Evolutionary conservation across 35 echinoderm and acorn worm genomes (phyloP).

Genomic region (Apostichopus parvimensis): DNA sequence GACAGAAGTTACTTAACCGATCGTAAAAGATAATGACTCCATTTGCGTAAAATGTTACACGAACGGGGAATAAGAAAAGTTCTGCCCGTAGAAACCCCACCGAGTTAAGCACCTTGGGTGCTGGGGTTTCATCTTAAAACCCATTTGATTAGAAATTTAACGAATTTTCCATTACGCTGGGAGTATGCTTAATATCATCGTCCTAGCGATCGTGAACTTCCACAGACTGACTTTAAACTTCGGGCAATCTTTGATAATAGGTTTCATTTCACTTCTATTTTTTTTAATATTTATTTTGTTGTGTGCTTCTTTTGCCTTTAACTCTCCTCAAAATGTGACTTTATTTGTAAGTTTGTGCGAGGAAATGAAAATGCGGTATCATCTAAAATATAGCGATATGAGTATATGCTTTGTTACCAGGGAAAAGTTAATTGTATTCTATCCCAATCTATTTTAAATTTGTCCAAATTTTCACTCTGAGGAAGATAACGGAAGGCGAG

Average conservation of each 20-base stretch:
- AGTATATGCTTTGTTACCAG: slow-evolving; percentile 45
- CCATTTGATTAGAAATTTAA: slow-evolving; percentile 40
- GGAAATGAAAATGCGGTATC: slow-evolving; percentile 44
- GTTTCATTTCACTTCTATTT: slow-evolving; percentile 36
- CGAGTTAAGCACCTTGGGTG: slow-evolving; percentile 14
- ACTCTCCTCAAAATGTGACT: background rate
- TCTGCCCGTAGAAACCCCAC: slow-evolving; percentile 12
- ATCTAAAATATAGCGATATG: slow-evolving; percentile 41
- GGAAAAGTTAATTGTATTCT: slow-evolving; percentile 39
- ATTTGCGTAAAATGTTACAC: slow-evolving; percentile 45
- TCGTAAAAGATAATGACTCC: slow-evolving; percentile 40
- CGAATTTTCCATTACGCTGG: slow-evolving; percentile 44
- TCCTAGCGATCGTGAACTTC: slow-evolving; percentile 51
- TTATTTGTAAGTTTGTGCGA: slow-evolving; percentile 42
- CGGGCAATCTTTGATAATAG: slow-evolving; percentile 40
- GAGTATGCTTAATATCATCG: slow-evolving; percentile 34
- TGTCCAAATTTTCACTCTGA: slow-evolving; percentile 51
- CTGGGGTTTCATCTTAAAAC: background rate
- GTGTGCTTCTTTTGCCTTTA: background rate
- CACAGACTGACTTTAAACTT: slow-evolving; percentile 14
- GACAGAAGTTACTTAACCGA: slow-evolving; percentile 39
- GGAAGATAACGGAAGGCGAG: slow-evolving; percentile 39
- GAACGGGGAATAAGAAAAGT: background rate
- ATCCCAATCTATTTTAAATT: slow-evolving; percentile 51
- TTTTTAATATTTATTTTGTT: background rate